Base-by-base conservation (phyloP, 2,797 vertebrate species). In the Pelodytes ibericus region DNA sequence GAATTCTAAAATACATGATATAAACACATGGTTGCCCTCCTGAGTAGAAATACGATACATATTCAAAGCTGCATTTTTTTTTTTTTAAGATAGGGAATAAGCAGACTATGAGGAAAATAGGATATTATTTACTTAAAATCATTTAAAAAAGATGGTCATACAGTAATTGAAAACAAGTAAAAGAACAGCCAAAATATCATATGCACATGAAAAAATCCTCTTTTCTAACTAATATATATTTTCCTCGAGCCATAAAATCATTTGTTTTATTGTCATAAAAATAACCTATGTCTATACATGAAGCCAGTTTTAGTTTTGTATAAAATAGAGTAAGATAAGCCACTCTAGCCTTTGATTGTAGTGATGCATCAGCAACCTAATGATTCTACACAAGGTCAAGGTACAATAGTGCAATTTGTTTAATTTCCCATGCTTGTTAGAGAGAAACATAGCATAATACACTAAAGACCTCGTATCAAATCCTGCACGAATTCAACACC, bases 351-450 rank as follows among this genome's bases (percentile, higher is more conserved):
- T 53, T 53, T 53, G 49, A 53, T 53, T 22, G 49, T 3, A 26
- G 25, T 58, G 15, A 58, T 58, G 26, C 26, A 26, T 58, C 26
- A 29, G 56, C 56, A 58, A 58, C 24, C 26, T 27, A 58, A 58
- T 58, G 56, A 58, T 29, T 58, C 13, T 16, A 58, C 11, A 16
- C 56, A 58, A 58, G 56, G 56, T 58, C 56, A 58, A 58, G 18
- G 56, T 58, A 29, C 26, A 58, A 29, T 2, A 58, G 15, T 27
- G 24, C 26, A 58, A 58, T 58, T 58, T 58, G 56, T 58, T 58
- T 29, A 15, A 29, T 58, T 58, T 26, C 29, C 56, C n/a, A 58
- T 29, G 56, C 56, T 58, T 58, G 56, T 58, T 58, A 58, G 24
- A 16, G 24, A 16, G 56, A 29, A 58, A 22, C 56, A 58, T 25